A percentile compares a stretch with the other conserved stretches of the same genome.
These are phyloP conservation scores for Zosterops japonicus DNA, from an alignment of 2,113 vertebrate genomes.

Conservation along the genomic window DNA sequence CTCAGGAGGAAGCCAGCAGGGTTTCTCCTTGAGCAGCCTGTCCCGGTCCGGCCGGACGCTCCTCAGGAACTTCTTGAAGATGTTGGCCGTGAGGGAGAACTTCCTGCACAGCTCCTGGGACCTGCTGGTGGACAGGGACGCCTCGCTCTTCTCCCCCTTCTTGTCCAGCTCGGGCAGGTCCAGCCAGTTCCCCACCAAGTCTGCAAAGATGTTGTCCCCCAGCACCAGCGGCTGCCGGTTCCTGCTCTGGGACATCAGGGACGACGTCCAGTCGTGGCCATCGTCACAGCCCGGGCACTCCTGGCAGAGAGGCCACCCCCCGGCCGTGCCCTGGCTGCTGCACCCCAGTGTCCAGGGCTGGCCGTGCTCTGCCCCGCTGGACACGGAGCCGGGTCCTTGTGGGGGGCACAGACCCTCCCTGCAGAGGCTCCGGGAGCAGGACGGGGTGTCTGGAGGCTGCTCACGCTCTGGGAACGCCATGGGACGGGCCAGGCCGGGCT, in stretches of 20 bases:
- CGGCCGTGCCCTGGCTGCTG: neutral
- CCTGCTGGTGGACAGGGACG: slow-evolving; percentile 69
- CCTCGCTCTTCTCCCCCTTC: slow-evolving; percentile 69
- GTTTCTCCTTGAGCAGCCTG: slow-evolving; percentile 91
- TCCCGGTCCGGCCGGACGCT: slow-evolving; percentile 90
- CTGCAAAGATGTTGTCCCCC: slow-evolving; percentile 94
- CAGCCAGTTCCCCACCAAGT: slow-evolving; percentile 96
- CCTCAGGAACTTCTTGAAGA: slow-evolving; percentile 94
- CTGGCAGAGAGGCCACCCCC: neutral
- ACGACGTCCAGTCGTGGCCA: slow-evolving; percentile 91
- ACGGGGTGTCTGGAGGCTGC: neutral
- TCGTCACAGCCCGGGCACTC: slow-evolving; percentile 69
- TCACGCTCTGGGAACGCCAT: rapidly evolving
- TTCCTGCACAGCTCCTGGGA: slow-evolving; percentile 89
- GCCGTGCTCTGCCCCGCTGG: neutral
- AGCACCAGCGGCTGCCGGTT: slow-evolving; percentile 93
- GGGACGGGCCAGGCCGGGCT: neutral
- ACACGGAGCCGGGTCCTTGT: neutral
- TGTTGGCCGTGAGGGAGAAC: slow-evolving; percentile 91
- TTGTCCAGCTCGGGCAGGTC: slow-evolving; percentile 92
- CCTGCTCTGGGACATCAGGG: slow-evolving; percentile 88
- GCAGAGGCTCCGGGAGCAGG: neutral
- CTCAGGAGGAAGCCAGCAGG: slow-evolving; percentile 83
- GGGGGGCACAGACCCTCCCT: neutral
- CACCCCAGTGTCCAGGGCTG: neutral